phyloP scores from a whole-genome alignment of 2,113 vertebrate species.

The Cheirogaleus medius region DNA sequence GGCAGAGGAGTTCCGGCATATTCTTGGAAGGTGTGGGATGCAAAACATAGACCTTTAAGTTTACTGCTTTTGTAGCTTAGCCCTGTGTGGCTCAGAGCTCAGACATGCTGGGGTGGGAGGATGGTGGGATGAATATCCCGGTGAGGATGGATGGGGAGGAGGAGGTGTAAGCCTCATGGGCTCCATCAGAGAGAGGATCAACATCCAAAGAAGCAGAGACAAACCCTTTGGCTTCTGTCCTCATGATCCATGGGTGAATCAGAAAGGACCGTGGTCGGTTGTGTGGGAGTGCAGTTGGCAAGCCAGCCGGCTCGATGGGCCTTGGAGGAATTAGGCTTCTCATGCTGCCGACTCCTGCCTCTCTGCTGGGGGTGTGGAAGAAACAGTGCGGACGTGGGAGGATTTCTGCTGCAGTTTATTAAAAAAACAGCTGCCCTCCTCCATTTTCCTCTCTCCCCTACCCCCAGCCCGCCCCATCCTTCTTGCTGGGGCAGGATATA shows the following conservation, averaged over 20 bases:
- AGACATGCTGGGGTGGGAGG: not conserved
- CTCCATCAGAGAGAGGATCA: not conserved
- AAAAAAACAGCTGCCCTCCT: conserved; percentile 52
- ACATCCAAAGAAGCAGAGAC: not conserved
- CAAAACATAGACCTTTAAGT: not conserved
- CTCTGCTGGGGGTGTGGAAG: conserved; percentile 37
- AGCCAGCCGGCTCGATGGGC: not conserved
- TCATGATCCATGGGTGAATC: not conserved
- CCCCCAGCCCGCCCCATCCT: not conserved
- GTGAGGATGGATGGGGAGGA: not conserved
- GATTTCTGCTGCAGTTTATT: conserved; percentile 70
- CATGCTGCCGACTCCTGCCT: conserved; percentile 37
- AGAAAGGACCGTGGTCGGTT: not conserved
- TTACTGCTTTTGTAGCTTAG: not conserved
- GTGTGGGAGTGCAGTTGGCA: conserved; percentile 42
- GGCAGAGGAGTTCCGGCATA: not conserved
- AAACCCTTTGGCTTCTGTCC: not conserved
- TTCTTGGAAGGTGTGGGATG: conserved; percentile 56
- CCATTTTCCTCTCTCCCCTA: not conserved
- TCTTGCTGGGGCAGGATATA: conserved; percentile 61
- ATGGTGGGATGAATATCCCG: not conserved
- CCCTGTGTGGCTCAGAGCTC: not conserved
- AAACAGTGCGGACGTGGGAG: conserved; percentile 47
- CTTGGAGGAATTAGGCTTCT: conserved; percentile 47
- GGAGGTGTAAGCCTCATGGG: not conserved